Base-by-base conservation (phyloP, 2,113 vertebrate genomes). In the Recurvirostra avosetta region DNA sequence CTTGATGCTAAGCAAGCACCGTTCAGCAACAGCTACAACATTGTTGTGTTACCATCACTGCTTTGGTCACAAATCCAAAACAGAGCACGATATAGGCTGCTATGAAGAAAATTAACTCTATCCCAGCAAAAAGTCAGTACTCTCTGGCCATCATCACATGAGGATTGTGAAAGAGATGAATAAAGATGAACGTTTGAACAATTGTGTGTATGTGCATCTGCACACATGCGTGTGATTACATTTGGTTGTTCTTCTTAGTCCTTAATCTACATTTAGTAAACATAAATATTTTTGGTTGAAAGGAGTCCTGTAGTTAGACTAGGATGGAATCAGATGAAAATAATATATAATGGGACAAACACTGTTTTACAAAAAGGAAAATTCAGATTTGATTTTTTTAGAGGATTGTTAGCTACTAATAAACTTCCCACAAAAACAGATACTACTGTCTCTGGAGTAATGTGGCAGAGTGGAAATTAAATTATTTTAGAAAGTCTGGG, bases 11-110 rank as follows among this genome's bases (percentile, higher is more conserved):
- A 8, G 3, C 36, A 55, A 72, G 10, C 4, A 7, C 8, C 25
- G 19, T 38, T 72, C 1, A 4, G 34, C 9, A 20, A 7, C 30
- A 55, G 15, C 8, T 36, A 14, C 52, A 26, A 10, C 10, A 9
- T 0, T 59, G 26, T 1, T n/a, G 8, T 38, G 7, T 53, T 68
- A 34, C 4, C 6, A n/a, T 11, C 11, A 53, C 34, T 47, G 6
- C 29, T 77, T 63, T 32, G 8, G 34, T 50, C 29, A 40, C 20
- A 40, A 25, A 23, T 45, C 25, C 8, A 30, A 88, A 72, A 15
- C 50, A 72, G 12, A 25, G 12, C 18, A 62, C 13, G 14, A 12
- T n/a, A 17, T 7, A 9, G 19, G 11, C 16, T 92, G 5, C 30
- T 53, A 4, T 29, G 27, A 55, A 62, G 16, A 68, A 58, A 58